Evolutionary conservation across 2,113 vertebrate species (phyloP).

Genomic region (Noturus placidus): DNA sequence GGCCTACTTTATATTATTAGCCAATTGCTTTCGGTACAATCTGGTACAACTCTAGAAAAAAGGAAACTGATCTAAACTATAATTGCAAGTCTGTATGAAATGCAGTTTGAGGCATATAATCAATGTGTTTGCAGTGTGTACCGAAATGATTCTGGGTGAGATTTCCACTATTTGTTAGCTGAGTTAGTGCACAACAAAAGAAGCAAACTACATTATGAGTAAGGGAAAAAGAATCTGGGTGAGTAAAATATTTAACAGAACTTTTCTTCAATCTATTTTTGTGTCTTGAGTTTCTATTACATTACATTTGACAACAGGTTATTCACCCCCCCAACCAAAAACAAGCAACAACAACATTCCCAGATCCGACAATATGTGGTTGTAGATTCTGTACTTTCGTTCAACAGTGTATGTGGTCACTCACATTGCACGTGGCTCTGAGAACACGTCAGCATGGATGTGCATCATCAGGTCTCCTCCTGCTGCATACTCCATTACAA

Average conservation of each 20-base stretch:
- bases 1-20: neutral
- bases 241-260: neutral
- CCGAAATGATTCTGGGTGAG: neutral
- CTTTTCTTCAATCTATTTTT: neutral
- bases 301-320: neutral
- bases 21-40: neutral
- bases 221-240: neutral
- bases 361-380: neutral
- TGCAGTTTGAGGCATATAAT: neutral
- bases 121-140: neutral
- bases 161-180: neutral
- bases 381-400: neutral
- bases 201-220: neutral
- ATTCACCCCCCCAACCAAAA: too few relatives aligned
- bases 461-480: conserved; percentile 99
- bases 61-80: neutral
- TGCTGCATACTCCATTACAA: conserved; percentile 99
- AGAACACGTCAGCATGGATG: conserved; percentile 97
- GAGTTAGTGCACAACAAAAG: neutral
- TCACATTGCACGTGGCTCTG: conserved; percentile 95
- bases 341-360: neutral
- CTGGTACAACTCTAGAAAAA: neutral
- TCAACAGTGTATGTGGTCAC: conserved; percentile 59
- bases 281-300: neutral
- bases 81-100: neutral